Evolutionary conservation across 2,888 invertebrate genomes (phyloP), one percentile per base, ranked within the genome.

Genomic region (Tanypteryx hageni): DNA sequence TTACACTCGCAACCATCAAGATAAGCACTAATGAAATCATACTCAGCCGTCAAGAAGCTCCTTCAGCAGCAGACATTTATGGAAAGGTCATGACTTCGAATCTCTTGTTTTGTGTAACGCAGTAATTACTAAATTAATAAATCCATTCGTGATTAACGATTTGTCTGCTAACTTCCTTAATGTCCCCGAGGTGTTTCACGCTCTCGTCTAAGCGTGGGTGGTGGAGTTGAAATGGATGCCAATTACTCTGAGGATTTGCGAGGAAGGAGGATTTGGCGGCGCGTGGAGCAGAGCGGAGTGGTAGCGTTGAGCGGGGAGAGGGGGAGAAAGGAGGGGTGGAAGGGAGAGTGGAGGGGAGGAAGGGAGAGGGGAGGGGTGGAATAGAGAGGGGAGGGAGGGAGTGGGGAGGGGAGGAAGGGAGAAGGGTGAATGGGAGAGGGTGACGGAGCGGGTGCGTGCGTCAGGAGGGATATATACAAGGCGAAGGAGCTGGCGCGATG

Each of bases 251-350:
- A 10, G 27, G 22, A 68, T 68, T 58, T 59, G 16, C 31, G 16
- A 18, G 18, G 64, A n/a, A 61, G 18, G 61, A 44, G 27, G 85
- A 14, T n/a, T 27, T 57, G 57, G 86, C 11, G 2, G 85, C 64
- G 7, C n/a, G 18, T 14, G 16, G 7, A n/a, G 64, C 64, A 56
- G 59, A 44, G 10, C 31, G 89, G 44, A 13, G n/a, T 18, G 68
- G 64, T 31, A 44, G 27, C 44, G 22, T n/a, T 68, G 13, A 5
- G 76, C 27, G 44, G 3, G 44, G 44, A n/a, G 27, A 86, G 86
- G 86, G 11, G 61, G 61, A 59, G 59, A 61, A 89, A 89, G 61
- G 59, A 59, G 58, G 56, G 56, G 85, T 22, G 86, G 31, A 31
- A 61, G 57, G 10, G 61, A 61, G 59, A 31, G 86, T 89, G 31